Base-by-base conservation (phyloP, 2,113 vertebrate species). In the Murina feae region DNA sequence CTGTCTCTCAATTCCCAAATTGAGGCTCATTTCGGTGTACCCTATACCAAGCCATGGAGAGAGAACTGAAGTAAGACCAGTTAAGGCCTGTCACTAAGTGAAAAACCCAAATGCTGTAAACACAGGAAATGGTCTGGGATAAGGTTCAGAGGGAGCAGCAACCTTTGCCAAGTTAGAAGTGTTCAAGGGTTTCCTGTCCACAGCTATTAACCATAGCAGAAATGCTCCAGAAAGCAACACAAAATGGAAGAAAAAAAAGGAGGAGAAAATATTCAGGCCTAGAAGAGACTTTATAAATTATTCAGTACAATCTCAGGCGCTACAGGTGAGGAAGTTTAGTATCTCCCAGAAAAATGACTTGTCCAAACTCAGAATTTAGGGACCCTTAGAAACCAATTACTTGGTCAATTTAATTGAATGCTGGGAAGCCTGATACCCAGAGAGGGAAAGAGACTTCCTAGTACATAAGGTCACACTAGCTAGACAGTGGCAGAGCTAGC, bases 161-260 rank as follows among this genome's bases (percentile, higher is more conserved):
- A 95, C 58, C 60, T 95, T 92, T 95, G 95, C 96, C 97, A 97
- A 97, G 95, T 96, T 96, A 96, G 86, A 97, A 96, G 95, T 97
- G 95, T 94, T 97, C 86, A 66, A 97, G 94, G 72, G 82, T 92
- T 97, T 96, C 95, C 96, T 96, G 95, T 95, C 85, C 47, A 72
- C 94, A 93, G 76, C 94, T 85, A 80, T 88, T 84, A 97, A 93
- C 95, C 86, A 88, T 96, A 91, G 93, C 60, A 92, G 78, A 93
- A 93, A 91, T 83, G 79, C 68, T 96, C 84, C 92, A 94, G 76
- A 95, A 92, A 88, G 66, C 68, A 95, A 93, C 81, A 86, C 23
- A 49, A 86, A 25, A 21, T 51, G 74, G 30, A 66, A 81, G 10
- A 55, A 44, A 85, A 53, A 89, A 5, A 93, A 85, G n/a, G 20